Base-by-base conservation (phyloP, 2,888 invertebrate genomes). In the Hofmannophila pseudospretella region DNA sequence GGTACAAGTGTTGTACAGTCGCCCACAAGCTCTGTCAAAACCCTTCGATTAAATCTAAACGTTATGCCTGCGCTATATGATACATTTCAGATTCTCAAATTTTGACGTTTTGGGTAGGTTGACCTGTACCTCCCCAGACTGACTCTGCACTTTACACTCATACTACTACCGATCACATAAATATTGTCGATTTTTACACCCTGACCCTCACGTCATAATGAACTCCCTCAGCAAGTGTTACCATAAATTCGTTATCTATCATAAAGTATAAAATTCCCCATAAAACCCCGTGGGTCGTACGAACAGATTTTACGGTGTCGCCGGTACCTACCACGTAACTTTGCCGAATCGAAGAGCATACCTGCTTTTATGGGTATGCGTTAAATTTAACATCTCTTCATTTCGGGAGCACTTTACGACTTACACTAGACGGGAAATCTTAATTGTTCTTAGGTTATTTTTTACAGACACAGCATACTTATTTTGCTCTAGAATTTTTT, bases 381-480 rank as follows among this genome's bases (percentile, higher is more conserved):
- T 67, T 54, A 66, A 67, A 54, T 58, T 63, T 60, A 54, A 58
- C 54, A 49, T 54, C 52, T 51, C 49, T 43, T 48, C 47, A 45
- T 58, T 60, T 58, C 47, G 44, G 44, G 34, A 35, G 39, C 41
- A 28, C 53, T 61, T 59, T 58, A 61, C 48, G 52, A 41, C 48
- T 5, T 27, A 7, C 51, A 48, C 45, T 58, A 56, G 49, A 51
- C 42, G 51, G 32, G 38, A 47, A 51, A 49, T 51, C 51, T 51
- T 56, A 58, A 54, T 58, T 50, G 45, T n/a, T n/a, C n/a, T n/a
- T n/a, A n/a, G n/a, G n/a, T n/a, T n/a, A n/a, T n/a, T n/a, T n/a
- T n/a, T n/a, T n/a, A n/a, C n/a, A n/a, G n/a, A n/a, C n/a, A n/a
- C n/a, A n/a, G n/a, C n/a, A n/a, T n/a, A n/a, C n/a, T n/a, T n/a